These are phyloP conservation scores for Habropoda laboriosa DNA, from an alignment of 1,140 invertebrate genomes.

Conservation along the genomic window DNA sequence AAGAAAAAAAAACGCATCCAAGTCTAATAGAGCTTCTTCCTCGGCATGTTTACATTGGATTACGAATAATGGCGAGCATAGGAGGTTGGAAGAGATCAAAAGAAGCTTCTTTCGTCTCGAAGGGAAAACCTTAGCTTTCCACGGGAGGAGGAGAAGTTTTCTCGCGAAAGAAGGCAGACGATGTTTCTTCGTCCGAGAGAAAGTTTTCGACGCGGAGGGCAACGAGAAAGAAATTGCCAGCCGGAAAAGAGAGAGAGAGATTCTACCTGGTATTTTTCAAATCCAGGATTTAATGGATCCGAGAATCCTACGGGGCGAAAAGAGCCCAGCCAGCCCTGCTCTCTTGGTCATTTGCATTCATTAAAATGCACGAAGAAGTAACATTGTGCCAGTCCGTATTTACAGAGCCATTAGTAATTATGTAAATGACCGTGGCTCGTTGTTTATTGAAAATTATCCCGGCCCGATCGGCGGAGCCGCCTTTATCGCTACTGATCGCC, in stretches of 20 bases:
- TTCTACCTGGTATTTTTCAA: conserved; percentile 3
- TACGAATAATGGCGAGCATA: conserved; percentile 3
- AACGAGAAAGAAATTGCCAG: neutral
- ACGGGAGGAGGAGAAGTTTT: too few relatives aligned
- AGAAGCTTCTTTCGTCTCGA: neutral
- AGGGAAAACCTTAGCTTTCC: neutral
- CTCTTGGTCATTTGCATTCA: neutral
- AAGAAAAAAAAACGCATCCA: neutral
- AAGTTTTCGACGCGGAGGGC: neutral
- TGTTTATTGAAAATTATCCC: conserved; percentile 25
- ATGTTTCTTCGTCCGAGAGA: neutral
- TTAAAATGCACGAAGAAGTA: conserved; percentile 45
- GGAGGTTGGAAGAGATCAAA: conserved; percentile 7
- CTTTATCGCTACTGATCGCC: neutral
- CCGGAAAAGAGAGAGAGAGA: too few relatives aligned
- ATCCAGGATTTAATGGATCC: conserved; percentile 30
- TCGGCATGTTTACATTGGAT: conserved; percentile 9
- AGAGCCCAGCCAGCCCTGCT: too few relatives aligned
- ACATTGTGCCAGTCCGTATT: conserved; percentile 9
- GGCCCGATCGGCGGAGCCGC: neutral
- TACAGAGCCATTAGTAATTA: conserved; percentile 34
- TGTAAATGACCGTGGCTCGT: neutral
- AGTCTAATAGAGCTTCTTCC: neutral
- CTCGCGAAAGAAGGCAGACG: neutral
- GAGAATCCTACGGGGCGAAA: conserved; percentile 9